These are phyloP conservation scores for Napeogenes sylphis DNA, from an alignment of 2,888 invertebrate species.

Conservation along the genomic window DNA sequence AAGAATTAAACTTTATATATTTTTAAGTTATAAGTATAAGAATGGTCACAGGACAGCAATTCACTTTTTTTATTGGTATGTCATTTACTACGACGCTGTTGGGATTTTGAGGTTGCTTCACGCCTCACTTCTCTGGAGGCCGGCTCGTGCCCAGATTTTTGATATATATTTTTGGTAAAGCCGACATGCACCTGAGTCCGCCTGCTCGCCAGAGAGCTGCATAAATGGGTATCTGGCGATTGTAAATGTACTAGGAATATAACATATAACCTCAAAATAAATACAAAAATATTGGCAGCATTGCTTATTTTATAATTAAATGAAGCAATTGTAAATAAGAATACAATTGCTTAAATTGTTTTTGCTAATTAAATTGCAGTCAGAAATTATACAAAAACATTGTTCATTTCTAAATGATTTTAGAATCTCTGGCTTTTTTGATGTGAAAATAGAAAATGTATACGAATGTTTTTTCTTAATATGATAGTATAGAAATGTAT, in stretches of 20 bases:
- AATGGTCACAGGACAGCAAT: background rate
- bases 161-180: conserved; percentile 6
- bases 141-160: conserved; percentile 6
- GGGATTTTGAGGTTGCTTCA: conserved; percentile 1
- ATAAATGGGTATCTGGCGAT: background rate
- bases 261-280: background rate
- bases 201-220: background rate
- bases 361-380: too few relatives aligned
- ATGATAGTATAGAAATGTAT: too few relatives aligned
- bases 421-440: too few relatives aligned
- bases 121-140: conserved; percentile 2
- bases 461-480: too few relatives aligned
- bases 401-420: too few relatives aligned
- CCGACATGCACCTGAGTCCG: conserved; percentile 1
- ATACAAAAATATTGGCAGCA: background rate
- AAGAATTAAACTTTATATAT: too few relatives aligned
- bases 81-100: background rate
- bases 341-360: too few relatives aligned
- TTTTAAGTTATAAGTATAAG: background rate
- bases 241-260: background rate
- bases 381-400: too few relatives aligned
- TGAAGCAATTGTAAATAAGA: too few relatives aligned
- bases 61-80: background rate
- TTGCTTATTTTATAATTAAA: background rate
- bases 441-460: too few relatives aligned